These are phyloP conservation scores for Copidosoma aretas DNA, from an alignment of 2,888 invertebrate genomes.

Conservation along the genomic window DNA sequence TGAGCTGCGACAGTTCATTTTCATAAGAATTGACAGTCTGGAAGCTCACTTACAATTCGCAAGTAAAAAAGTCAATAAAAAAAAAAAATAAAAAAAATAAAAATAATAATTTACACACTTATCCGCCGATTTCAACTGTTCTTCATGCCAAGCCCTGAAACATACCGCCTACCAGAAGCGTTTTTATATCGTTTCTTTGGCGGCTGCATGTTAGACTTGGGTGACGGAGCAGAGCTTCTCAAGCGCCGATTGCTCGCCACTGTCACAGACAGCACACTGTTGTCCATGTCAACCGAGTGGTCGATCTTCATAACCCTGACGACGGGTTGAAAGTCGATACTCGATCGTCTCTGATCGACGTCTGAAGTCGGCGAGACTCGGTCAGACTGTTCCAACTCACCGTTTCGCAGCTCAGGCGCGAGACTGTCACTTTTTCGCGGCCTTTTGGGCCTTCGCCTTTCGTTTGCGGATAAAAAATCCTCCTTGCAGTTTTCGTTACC, in stretches of 20 bases:
- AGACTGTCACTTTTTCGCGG: conserved; percentile 39
- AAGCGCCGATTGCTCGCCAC: conserved; percentile 58
- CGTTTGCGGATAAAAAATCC: conserved; percentile 43
- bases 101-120: conserved; percentile 10
- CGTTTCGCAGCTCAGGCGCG: conserved; percentile 44
- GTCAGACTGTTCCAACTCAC: conserved; percentile 51
- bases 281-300: conserved; percentile 59
- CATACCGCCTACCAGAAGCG: conserved; percentile 25
- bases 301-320: conserved; percentile 74
- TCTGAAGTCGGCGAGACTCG: conserved; percentile 46
- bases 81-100: conserved; percentile 10
- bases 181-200: conserved; percentile 55
- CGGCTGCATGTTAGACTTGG: conserved; percentile 49
- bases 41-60: conserved; percentile 28
- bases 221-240: conserved; percentile 57
- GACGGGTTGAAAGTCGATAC: conserved; percentile 69
- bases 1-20: conserved; percentile 34
- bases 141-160: conserved; percentile 56
- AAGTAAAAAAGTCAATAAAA: conserved; percentile 9
- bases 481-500: conserved; percentile 53
- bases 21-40: conserved; percentile 30
- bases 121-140: conserved; percentile 53
- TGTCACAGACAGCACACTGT: conserved; percentile 55
- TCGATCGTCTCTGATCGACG: conserved; percentile 53
- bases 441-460: conserved; percentile 25